Percentiles rank a stretch among this genome's conserved stretches.
These are phyloP conservation scores for Brachionus asplanchnoidis DNA, from an alignment of 1,140 invertebrate species.

Conservation along the genomic window DNA sequence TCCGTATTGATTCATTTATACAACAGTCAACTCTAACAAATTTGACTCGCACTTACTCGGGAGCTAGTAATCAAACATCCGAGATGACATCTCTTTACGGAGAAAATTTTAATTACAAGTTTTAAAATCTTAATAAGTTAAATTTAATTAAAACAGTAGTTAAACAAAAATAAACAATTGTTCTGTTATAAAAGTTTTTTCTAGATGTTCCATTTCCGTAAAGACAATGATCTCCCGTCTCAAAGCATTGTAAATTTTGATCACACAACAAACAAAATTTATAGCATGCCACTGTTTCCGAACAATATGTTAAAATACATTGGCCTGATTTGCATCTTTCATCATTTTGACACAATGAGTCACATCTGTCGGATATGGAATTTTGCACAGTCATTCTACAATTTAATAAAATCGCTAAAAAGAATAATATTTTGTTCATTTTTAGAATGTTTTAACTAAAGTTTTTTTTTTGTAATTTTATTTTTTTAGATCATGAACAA, in stretches of 20 bases:
- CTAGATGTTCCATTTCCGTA: constrained; percentile 24
- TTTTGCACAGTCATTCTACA: background rate
- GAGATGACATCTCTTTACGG: background rate
- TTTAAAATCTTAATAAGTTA: background rate
- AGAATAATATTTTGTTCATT: background rate
- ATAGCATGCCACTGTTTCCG: constrained; percentile 14
- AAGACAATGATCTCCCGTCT: constrained; percentile 26
- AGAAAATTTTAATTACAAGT: background rate
- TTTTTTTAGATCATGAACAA: background rate
- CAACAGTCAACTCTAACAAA: constrained; percentile 2
- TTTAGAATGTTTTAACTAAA: background rate
- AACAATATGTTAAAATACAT: constrained; percentile 35
- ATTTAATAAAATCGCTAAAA: background rate
- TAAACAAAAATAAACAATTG: background rate
- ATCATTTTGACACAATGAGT: constrained; percentile 32
- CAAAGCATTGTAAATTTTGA: background rate
- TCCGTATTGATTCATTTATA: constrained; percentile 13
- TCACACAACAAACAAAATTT: constrained; percentile 20
- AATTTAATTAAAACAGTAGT: background rate
- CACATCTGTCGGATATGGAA: constrained; percentile 10
- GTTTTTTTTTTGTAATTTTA: background rate
- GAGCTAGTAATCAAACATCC: background rate
- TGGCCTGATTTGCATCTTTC: constrained; percentile 28
- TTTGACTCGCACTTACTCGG: background rate
- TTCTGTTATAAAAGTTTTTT: background rate